Base-by-base conservation (phyloP, 2,797 vertebrate species). In the Sebastes goodei region DNA sequence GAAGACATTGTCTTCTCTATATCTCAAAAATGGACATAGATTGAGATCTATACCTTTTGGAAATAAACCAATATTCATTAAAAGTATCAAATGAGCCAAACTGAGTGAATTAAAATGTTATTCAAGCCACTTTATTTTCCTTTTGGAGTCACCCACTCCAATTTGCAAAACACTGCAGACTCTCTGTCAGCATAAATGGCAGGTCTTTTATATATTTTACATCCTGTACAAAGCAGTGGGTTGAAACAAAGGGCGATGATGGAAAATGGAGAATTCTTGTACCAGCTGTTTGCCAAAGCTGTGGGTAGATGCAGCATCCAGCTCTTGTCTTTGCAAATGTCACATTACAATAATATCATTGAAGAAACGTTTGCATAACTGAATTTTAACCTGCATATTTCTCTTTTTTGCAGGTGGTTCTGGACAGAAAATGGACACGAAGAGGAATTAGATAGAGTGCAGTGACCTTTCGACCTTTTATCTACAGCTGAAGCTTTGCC, bases 381-480 rank as follows among this genome's bases (percentile, higher is more conserved):
- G 25, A 32, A 77, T 71, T 84, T 53, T 85, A 80, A 87, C 46
- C 35, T 30, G 4, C 5, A 20, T 69, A 32, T 86, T 74, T 90
- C 38, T 84, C 30, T 90, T 86, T 84, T 90, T 86, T 69, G 23
- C 89, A 95, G 94, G 82, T 78, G 56, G 63, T 64, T 71, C 78
- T 76, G 80, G 81, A 46, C n/a, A 77, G 21, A 72, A 83, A 79
- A 73, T 38, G 63, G 84, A 80, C 78, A 53, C 29, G 4, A 46
- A 21, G 52, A 63, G 10, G 68, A 70, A 85, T 62, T 79, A 74
- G 59, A 82, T 57, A 21, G 72, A 63, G 33, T 2, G 11, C 27
- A 38, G 25, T 20, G 7, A 72, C 67, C 64, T 60, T 63, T 68
- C 61, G 17, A n/a, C 46, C 46, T 52, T 52, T 52, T 2, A 55